A percentile compares a stretch with the other conserved stretches of the same genome.
Conservation (phyloP, 1,140 invertebrate genomes). For the Bombus soroeensis region DNA sequence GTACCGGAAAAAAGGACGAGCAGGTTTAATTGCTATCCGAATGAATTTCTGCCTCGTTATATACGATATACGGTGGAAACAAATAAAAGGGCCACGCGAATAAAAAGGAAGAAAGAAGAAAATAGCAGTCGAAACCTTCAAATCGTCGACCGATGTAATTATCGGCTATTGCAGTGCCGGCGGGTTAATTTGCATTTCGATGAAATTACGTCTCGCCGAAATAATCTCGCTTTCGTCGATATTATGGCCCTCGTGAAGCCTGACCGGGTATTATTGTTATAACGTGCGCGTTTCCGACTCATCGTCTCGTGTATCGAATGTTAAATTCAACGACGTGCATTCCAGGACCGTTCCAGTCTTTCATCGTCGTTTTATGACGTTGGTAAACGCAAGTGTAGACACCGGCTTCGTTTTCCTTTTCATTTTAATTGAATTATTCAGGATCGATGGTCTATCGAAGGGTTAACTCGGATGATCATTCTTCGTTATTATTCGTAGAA, state of each 20-base stretch:
- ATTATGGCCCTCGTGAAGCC: neutral
- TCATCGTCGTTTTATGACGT: conserved; percentile 16
- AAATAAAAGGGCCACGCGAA: neutral
- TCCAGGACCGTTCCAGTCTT: neutral
- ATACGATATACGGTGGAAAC: neutral
- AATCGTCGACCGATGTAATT: conserved; percentile 45
- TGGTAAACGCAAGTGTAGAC: neutral
- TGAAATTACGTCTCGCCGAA: conserved; percentile 49
- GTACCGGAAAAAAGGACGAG: neutral
- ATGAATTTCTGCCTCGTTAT: too few relatives aligned
- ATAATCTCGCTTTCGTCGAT: conserved; percentile 49
- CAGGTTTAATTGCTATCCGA: neutral
- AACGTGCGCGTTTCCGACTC: conserved; percentile 11
- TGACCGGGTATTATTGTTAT: conserved; percentile 13
- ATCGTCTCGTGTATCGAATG: conserved; percentile 3
- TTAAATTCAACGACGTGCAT: neutral
- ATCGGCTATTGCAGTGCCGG: neutral
- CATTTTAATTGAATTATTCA: conserved; percentile 28
- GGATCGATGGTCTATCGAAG: neutral
- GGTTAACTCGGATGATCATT: neutral
- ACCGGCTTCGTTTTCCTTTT: neutral
- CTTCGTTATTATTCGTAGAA: neutral
- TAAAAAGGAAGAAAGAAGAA: neutral
- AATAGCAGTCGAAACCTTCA: neutral
- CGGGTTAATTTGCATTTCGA: conserved; percentile 51